Evolutionary conservation across 2,888 invertebrate genomes (phyloP).

Genomic region (Perizoma affinitatum): DNA sequence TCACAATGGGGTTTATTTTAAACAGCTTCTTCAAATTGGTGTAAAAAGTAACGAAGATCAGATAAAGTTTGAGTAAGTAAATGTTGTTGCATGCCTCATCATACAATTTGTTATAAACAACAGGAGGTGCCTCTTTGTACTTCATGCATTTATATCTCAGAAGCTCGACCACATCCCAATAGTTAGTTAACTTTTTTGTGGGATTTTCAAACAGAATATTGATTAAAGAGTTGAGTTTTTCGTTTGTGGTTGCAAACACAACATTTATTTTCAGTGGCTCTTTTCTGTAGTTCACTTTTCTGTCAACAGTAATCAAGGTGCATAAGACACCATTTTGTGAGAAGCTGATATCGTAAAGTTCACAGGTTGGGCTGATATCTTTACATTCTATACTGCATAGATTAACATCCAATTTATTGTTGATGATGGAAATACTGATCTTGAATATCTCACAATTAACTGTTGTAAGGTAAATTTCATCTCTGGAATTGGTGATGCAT

Average conservation of each 20-base stretch:
- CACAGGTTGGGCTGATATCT: conserved; percentile 50
- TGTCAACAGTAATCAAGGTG: conserved; percentile 52
- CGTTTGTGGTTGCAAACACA: conserved; percentile 49
- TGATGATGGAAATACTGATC: conserved; percentile 43
- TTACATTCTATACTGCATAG: conserved; percentile 47
- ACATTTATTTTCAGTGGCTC: conserved; percentile 54
- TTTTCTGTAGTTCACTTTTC: conserved; percentile 58
- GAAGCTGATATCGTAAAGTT: conserved; percentile 54
- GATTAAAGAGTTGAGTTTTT: conserved; percentile 44
- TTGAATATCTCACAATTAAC: conserved; percentile 60
- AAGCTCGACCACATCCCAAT: conserved; percentile 68
- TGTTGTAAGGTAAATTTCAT: conserved; percentile 54
- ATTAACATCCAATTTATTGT: conserved; percentile 12
- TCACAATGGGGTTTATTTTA: conserved; percentile 38
- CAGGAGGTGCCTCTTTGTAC: conserved; percentile 52
- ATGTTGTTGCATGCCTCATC: conserved; percentile 48
- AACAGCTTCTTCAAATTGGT: conserved; percentile 48
- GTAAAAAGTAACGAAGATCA: conserved; percentile 53
- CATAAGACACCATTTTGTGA: conserved; percentile 58
- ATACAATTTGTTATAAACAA: conserved; percentile 54
- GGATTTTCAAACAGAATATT: conserved; percentile 57
- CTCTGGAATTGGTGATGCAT: conserved; percentile 45
- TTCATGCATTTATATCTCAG: conserved; percentile 63
- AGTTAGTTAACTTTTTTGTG: conserved; percentile 51
- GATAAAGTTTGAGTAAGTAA: conserved; percentile 67